Conservation (phyloP, 37 sponge, comb jelly and placozoan species). For the Agelas oroides region DNA sequence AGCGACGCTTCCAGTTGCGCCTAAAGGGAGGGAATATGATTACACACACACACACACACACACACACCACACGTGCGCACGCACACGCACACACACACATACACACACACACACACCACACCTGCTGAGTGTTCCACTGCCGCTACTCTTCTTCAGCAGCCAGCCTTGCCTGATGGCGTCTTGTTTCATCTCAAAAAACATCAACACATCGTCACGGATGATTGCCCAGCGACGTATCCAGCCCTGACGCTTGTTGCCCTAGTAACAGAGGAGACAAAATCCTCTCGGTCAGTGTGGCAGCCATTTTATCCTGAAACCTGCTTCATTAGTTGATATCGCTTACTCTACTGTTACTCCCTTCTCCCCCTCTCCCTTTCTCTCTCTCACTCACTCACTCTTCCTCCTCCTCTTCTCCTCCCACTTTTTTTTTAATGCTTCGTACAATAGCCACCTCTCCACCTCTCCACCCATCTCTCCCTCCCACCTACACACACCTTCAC, state of each 20-base stretch:
- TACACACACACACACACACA: neutral
- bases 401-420: neutral
- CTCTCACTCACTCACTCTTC: neutral
- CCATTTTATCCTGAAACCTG: too few species aligned
- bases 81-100: constrained; percentile 19
- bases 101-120: constrained; percentile 48
- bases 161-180: constrained; percentile 93
- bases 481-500: constrained; percentile 45
- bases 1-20: constrained; percentile 88
- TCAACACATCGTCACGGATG: constrained; percentile 81
- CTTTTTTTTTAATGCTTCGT: too few species aligned
- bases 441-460: too few species aligned
- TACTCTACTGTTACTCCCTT: too few species aligned
- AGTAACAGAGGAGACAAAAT: too few species aligned
- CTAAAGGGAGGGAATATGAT: constrained; percentile 37
- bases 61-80: constrained; percentile 18
- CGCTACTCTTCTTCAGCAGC: constrained; percentile 91
- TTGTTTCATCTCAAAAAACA: constrained; percentile 84
- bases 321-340: too few species aligned
- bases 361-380: too few species aligned
- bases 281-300: too few species aligned
- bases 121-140: constrained; percentile 87
- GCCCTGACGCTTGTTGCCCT: constrained; percentile 45
- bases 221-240: constrained; percentile 92
- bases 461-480: neutral